These are phyloP conservation scores for Coptodon rendalli DNA, from an alignment of 2,113 vertebrate species.

Conservation along the genomic window DNA sequence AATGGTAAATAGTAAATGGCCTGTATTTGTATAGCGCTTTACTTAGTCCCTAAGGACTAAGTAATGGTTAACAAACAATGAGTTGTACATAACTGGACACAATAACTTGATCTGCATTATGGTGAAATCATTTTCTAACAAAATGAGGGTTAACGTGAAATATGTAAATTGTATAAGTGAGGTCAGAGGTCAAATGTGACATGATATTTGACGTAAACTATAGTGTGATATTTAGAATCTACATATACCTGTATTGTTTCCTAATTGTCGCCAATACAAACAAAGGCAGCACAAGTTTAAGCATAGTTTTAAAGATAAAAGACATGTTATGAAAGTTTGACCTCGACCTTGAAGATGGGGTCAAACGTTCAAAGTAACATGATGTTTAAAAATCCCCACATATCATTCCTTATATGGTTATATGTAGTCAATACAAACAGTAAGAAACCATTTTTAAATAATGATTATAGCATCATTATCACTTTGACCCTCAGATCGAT, in stretches of 20 bases:
- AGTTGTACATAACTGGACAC: neutral
- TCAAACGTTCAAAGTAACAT: neutral
- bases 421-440: neutral
- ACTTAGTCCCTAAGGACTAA: accelerated
- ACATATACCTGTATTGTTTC: neutral
- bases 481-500: neutral
- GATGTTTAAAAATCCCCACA: neutral
- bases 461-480: no score
- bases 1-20: neutral
- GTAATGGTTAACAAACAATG: neutral
- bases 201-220: neutral
- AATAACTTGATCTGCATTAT: neutral
- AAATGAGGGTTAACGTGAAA: neutral
- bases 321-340: neutral
- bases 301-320: neutral
- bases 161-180: neutral
- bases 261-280: neutral
- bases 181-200: neutral
- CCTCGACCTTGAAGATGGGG: neutral
- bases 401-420: neutral
- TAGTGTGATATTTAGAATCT: neutral
- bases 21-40: neutral
- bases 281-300: neutral
- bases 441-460: no score
- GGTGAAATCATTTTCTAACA: neutral